Evolutionary conservation across 2,888 invertebrate genomes (phyloP).

Genomic region (Pollenia griseotomentosa): DNA sequence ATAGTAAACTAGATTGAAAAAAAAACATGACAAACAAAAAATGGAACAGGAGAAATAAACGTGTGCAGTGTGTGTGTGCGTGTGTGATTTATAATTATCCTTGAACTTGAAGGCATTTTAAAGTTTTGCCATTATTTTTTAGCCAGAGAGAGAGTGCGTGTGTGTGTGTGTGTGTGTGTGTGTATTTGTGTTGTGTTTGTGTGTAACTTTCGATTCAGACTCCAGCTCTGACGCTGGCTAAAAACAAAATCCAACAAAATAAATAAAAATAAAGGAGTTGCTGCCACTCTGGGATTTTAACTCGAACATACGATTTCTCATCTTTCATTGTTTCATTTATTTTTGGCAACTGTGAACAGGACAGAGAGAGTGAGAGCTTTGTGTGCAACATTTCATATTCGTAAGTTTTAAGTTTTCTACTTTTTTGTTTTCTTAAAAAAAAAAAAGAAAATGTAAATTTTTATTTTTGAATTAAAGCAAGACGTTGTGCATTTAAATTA

Average conservation of each 20-base stretch:
- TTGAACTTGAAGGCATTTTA: conserved; percentile 72
- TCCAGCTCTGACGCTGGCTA: background rate
- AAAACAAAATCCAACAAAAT: conserved; percentile 6
- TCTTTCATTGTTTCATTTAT: background rate
- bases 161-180: background rate
- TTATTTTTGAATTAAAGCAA: conserved; percentile 12
- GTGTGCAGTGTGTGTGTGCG: conserved; percentile 1
- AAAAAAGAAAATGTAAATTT: background rate
- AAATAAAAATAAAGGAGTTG: conserved; percentile 38
- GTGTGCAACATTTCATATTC: conserved; percentile 27
- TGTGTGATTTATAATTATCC: conserved; percentile 60
- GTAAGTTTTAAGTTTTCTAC: background rate
- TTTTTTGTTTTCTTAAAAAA: background rate
- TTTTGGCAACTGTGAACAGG: conserved; percentile 28
- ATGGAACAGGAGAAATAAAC: conserved; percentile 11
- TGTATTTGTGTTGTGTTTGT: background rate
- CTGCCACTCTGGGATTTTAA: background rate
- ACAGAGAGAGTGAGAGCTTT: background rate
- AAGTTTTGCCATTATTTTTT: conserved; percentile 52
- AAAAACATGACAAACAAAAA: background rate
- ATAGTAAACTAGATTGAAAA: background rate
- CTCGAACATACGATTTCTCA: background rate
- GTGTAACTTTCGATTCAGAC: conserved; percentile 7
- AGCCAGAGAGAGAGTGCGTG: background rate
- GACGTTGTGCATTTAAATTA: background rate